These are phyloP conservation scores for Ooceraea biroi DNA, from an alignment of 1,140 invertebrate genomes.

Conservation along the genomic window DNA sequence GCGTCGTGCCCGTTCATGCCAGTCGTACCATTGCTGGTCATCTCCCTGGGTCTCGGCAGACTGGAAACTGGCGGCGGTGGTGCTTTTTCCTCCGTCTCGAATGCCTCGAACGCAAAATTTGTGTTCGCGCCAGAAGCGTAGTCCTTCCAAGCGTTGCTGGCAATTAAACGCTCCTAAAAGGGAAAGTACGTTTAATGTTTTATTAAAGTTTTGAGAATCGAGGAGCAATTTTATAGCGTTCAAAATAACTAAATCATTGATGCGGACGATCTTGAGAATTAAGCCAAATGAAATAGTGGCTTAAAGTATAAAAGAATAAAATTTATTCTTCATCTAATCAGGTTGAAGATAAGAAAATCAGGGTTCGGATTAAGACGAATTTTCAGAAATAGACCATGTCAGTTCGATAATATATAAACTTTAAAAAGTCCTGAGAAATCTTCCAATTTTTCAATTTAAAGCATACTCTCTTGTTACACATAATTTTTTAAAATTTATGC, in stretches of 20 bases:
- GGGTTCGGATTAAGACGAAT: no score
- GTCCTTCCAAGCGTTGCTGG: conserved; percentile 94
- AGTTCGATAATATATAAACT: no score
- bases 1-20: conserved; percentile 71
- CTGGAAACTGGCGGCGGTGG: conserved; percentile 83
- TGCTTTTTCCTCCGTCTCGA: conserved; percentile 92
- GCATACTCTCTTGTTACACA: neutral
- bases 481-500: conserved; percentile 12
- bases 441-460: neutral
- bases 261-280: no score
- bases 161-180: conserved; percentile 92
- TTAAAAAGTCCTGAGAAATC: no score
- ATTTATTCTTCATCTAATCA: no score
- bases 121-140: conserved; percentile 92
- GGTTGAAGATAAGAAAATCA: no score
- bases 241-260: neutral
- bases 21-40: conserved; percentile 68
- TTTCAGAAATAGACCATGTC: no score
- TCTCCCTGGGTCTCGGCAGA: conserved; percentile 84
- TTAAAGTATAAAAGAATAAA: no score
- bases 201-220: neutral
- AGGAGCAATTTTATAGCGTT: conserved; percentile 20
- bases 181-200: neutral
- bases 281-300: no score
- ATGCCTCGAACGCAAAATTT: conserved; percentile 95